Percentiles rank a stretch among this genome's conserved stretches.
phyloP scores from a whole-genome alignment of 1,140 invertebrate species.

The Hyles euphorbiae region DNA sequence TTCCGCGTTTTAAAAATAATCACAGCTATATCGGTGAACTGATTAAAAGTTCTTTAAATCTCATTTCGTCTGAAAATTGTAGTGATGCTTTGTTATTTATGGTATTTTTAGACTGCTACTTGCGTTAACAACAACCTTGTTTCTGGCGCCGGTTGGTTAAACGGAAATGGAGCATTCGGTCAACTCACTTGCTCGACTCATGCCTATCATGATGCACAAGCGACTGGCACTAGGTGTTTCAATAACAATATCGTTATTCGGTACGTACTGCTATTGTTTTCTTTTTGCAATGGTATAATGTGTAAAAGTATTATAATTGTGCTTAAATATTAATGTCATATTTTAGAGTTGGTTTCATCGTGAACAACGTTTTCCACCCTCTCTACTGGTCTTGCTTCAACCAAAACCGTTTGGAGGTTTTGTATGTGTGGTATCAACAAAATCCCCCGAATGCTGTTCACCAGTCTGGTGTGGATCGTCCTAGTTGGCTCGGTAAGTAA shows the following conservation, averaged over 20 bases:
- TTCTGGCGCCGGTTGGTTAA: slow-evolving; percentile 50
- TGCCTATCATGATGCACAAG: slow-evolving; percentile 39
- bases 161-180: slow-evolving; percentile 43
- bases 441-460: slow-evolving; percentile 42
- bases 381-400: slow-evolving; percentile 61
- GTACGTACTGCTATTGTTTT: slow-evolving; percentile 23
- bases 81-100: too few relatives aligned
- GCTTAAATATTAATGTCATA: background rate
- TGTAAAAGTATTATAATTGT: too few relatives aligned
- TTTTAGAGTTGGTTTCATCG: slow-evolving; percentile 54
- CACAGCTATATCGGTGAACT: too few relatives aligned
- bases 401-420: slow-evolving; percentile 49
- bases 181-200: slow-evolving; percentile 44
- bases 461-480: slow-evolving; percentile 52
- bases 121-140: slow-evolving; percentile 46
- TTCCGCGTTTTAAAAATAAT: too few relatives aligned
- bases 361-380: slow-evolving; percentile 48
- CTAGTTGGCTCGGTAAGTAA: slow-evolving; percentile 50
- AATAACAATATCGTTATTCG: slow-evolving; percentile 53
- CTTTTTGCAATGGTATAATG: background rate
- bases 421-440: slow-evolving; percentile 58
- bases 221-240: slow-evolving; percentile 44
- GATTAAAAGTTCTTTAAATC: too few relatives aligned
- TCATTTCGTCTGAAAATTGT: too few relatives aligned
- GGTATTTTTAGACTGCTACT: slow-evolving; percentile 14